These are phyloP conservation scores for Heteromyza rotundicornis DNA, from an alignment of 2,888 invertebrate genomes.

Conservation along the genomic window DNA sequence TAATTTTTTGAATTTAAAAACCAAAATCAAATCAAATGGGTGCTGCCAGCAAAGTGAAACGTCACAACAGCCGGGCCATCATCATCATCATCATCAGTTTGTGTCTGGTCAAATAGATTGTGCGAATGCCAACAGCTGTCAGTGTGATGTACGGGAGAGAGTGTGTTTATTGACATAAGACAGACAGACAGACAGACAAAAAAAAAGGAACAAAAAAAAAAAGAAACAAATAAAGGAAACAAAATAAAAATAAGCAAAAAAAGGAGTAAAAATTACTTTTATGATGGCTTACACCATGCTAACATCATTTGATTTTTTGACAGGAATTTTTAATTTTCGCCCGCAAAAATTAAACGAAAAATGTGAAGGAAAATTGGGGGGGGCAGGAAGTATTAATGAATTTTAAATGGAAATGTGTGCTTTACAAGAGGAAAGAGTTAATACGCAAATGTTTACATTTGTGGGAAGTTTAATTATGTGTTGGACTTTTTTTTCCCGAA, in stretches of 20 bases:
- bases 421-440: neutral
- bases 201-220: conserved; percentile 24
- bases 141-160: conserved; percentile 24
- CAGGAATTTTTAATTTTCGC: conserved; percentile 5
- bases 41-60: too few species aligned
- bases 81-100: too few species aligned
- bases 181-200: conserved; percentile 27
- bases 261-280: neutral
- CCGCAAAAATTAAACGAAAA: too few species aligned
- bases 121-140: conserved; percentile 41
- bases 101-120: conserved; percentile 44
- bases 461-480: neutral
- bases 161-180: conserved; percentile 31
- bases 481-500: too few species aligned
- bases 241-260: neutral
- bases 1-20: too few species aligned
- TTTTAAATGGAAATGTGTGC: conserved; percentile 24
- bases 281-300: too few species aligned
- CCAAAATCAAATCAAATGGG: too few species aligned
- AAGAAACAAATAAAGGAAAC: neutral
- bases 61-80: too few species aligned
- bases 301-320: conserved; percentile 15
- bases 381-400: conserved; percentile 26
- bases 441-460: neutral
- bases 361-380: too few species aligned